Base-by-base conservation (phyloP, 2,797 vertebrate genomes). In the Cichlasoma orientale region DNA sequence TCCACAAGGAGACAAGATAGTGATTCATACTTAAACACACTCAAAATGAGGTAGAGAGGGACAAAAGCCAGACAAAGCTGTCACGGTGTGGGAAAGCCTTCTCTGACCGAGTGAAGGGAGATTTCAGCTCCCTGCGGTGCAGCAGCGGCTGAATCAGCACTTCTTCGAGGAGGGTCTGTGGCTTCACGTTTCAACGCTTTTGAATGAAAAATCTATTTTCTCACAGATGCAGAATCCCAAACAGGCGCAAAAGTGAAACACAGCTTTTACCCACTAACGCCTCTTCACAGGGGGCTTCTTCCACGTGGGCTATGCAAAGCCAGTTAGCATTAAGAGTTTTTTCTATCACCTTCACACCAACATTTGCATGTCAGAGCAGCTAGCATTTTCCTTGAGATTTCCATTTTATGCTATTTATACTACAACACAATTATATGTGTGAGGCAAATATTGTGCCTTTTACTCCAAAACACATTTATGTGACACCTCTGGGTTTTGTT, bases 101-200 rank as follows among this genome's bases (percentile, higher is more conserved):
- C 55, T 86, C 74, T 72, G 80, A 82, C 79, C 14, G 18, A 74
- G 58, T 56, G 56, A 38, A 21, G 57, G n/a, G 50, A 75, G 78
- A 2, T 74, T 77, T 75, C 7, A 73, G 78, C 86, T 80, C 75
- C 52, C 82, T 58, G 70, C 1, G 14, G 75, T 82, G 57, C 55
- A 56, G 54, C 74, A 73, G 41, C 5, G 1, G 79, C 86, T 88
- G 91, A 91, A 75, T 93, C 88, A 88, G 88, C 85, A 21, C 31
- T 84, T 91, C 68, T 63, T 72, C 27, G 21, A 54, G 53, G 55
- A 83, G 47, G 72, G 41, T 78, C 56, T 54, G 58, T 73, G 77
- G 82, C 72, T 86, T 82, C 77, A 75, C 16, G 8, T 83, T 75
- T 83, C 74, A 70, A 5, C 33, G 55, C 69, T 59, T 78, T 73